phyloP scores from a whole-genome alignment of 1,140 invertebrate species.

The Tribolium castaneum region DNA sequence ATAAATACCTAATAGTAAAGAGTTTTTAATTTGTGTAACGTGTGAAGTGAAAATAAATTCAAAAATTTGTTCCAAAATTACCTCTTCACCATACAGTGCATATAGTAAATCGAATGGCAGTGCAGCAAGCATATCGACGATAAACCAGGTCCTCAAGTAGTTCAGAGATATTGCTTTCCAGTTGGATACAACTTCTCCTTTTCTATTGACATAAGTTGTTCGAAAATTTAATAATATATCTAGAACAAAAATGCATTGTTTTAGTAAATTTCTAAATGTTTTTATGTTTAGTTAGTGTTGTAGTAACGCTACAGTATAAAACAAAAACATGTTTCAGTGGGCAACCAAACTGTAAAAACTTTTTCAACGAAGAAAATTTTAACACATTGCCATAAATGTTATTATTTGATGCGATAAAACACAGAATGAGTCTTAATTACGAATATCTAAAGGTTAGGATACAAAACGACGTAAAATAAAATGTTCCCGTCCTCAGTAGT shows the following conservation, averaged over 20 bases:
- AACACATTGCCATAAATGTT: too few relatives aligned
- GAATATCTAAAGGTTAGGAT: too few relatives aligned
- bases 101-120: slow-evolving; percentile 97
- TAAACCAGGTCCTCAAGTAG: slow-evolving; percentile 96
- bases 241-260: slow-evolving; percentile 66
- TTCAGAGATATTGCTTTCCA: slow-evolving; percentile 87
- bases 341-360: background rate
- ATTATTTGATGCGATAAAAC: too few relatives aligned
- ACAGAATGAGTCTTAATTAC: too few relatives aligned
- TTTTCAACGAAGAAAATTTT: background rate
- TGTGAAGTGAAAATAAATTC: background rate
- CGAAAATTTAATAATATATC: slow-evolving; percentile 99
- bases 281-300: background rate
- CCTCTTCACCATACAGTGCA: slow-evolving; percentile 86
- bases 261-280: background rate
- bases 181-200: slow-evolving; percentile 98
- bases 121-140: slow-evolving; percentile 94
- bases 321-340: background rate
- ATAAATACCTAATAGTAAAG: background rate
- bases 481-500: too few relatives aligned
- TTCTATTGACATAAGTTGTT: slow-evolving; percentile 98
- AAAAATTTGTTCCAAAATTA: slow-evolving; percentile 63
- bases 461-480: too few relatives aligned
- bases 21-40: background rate
- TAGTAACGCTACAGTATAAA: background rate